These are phyloP conservation scores for Melanaphis sacchari DNA, from an alignment of 1,140 invertebrate species.

Conservation along the genomic window DNA sequence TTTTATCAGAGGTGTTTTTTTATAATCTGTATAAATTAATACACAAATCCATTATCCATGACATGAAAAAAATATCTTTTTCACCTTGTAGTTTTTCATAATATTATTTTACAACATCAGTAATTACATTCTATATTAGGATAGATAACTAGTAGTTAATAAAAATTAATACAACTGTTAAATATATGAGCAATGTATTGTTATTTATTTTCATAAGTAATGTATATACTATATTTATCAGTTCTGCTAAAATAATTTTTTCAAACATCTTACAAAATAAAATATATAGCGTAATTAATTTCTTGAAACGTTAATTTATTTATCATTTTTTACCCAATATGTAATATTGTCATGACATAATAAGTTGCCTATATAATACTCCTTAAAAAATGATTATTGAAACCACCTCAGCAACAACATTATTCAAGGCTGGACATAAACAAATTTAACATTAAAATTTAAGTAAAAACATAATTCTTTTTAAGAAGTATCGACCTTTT, in stretches of 20 bases:
- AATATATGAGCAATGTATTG: not conserved
- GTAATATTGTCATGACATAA: not conserved
- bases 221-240: not conserved
- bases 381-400: not conserved
- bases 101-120: not conserved
- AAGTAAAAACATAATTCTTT: not conserved
- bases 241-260: conserved; percentile 16
- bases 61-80: not conserved
- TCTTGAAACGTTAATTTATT: not conserved
- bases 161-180: not conserved
- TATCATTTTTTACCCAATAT: not conserved
- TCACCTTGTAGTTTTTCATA: not conserved
- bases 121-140: not conserved
- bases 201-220: not conserved
- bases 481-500: no score
- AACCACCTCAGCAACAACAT: not conserved
- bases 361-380: not conserved
- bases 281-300: not conserved
- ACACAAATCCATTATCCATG: no score
- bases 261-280: not conserved
- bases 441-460: not conserved
- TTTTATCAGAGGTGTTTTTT: no score
- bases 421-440: not conserved
- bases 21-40: no score
- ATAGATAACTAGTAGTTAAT: not conserved